Evolutionary conservation across 2,888 invertebrate genomes (phyloP).

Genomic region (Halictus quadricinctus): DNA sequence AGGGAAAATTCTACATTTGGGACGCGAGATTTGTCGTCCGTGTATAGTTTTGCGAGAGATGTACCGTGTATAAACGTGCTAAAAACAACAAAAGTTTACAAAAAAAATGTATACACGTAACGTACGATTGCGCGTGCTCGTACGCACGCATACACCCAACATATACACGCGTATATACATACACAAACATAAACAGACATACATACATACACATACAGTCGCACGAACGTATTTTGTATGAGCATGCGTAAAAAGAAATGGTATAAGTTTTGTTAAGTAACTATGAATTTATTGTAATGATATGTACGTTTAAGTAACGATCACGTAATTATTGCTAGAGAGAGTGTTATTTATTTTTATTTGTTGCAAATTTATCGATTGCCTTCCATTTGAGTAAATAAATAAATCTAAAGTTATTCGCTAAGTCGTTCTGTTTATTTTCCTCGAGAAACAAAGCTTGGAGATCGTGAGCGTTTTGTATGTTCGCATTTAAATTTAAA

Average conservation of each 20-base stretch:
- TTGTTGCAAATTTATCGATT: constrained; percentile 83
- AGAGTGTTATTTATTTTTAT: constrained; percentile 83
- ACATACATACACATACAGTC: constrained; percentile 52
- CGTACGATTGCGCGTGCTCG: constrained; percentile 19
- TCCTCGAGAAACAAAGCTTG: not conserved
- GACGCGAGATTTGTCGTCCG: constrained; percentile 35
- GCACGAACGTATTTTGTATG: constrained; percentile 76
- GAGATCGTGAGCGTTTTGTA: no score
- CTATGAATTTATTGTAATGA: constrained; percentile 78
- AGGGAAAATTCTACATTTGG: constrained; percentile 31
- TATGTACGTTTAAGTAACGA: constrained; percentile 76
- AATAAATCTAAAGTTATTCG: constrained; percentile 78
- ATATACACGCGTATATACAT: constrained; percentile 33
- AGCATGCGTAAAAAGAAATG: constrained; percentile 67
- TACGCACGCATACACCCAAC: constrained; percentile 20
- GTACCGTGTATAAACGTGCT: constrained; percentile 34
- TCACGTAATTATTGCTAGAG: constrained; percentile 81
- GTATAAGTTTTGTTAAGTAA: constrained; percentile 77
- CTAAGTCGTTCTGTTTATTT: constrained; percentile 15
- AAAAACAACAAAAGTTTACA: constrained; percentile 16
- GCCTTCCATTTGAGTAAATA: constrained; percentile 82
- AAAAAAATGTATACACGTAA: constrained; percentile 18
- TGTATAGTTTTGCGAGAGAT: constrained; percentile 48
- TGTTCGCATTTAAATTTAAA: not conserved
- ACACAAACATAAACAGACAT: constrained; percentile 34